These are phyloP conservation scores for Pediacus dermestoides DNA, from an alignment of 2,888 invertebrate species.

Conservation along the genomic window DNA sequence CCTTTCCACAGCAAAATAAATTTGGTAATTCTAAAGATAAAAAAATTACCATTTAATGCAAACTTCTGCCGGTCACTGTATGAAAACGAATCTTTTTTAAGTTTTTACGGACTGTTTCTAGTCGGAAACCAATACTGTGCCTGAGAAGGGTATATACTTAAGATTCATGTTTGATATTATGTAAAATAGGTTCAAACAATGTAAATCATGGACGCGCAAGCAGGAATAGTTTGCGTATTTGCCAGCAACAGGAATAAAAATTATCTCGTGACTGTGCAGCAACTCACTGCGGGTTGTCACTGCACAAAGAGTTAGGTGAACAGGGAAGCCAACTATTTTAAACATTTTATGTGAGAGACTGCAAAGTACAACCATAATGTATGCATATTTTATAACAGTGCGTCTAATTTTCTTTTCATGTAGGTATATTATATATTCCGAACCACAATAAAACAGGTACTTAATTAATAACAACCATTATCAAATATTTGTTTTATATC, in stretches of 20 bases:
- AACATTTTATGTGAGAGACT: conserved; percentile 29
- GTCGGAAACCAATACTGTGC: no score
- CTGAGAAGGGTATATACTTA: conserved; percentile 17
- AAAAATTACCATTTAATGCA: no score
- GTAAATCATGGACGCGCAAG: conserved; percentile 37
- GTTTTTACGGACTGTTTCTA: no score
- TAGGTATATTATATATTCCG: no score
- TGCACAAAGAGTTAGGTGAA: conserved; percentile 32
- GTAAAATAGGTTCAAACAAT: conserved; percentile 33
- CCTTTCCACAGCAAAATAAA: no score
- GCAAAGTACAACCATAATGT: conserved; percentile 24
- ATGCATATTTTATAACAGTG: conserved; percentile 23
- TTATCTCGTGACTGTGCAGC: conserved; percentile 35
- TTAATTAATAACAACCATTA: no score
- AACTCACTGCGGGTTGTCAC: conserved; percentile 33
- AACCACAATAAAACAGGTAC: no score
- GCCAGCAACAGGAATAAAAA: conserved; percentile 30
- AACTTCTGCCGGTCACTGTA: no score
- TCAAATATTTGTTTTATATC: no score
- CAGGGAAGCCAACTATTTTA: conserved; percentile 35
- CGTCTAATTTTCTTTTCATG: conserved; percentile 19
- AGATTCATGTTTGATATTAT: conserved; percentile 32
- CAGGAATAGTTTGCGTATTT: conserved; percentile 37
- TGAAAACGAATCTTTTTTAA: no score
- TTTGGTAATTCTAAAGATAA: no score